Evolutionary conservation across 2,888 invertebrate species (phyloP).

Genomic region (Marasmarcha lunaedactyla): DNA sequence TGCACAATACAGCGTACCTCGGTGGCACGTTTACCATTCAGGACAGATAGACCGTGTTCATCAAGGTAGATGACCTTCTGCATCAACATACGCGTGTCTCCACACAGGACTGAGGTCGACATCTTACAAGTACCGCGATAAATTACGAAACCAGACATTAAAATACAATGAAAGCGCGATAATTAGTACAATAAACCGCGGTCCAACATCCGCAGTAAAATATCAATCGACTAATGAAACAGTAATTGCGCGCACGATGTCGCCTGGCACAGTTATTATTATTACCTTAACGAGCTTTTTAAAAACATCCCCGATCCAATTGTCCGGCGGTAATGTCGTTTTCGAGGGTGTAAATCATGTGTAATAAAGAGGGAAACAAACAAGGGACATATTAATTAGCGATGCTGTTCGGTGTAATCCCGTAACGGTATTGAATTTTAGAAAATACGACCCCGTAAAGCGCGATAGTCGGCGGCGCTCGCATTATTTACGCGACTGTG

Average conservation of each 20-base stretch:
- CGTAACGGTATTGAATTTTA: conserved; percentile 41
- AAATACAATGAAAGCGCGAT: no score
- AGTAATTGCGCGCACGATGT: conserved; percentile 17
- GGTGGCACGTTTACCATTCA: no score
- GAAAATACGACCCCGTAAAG: conserved; percentile 30
- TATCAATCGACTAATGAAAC: no score
- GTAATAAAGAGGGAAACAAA: conserved; percentile 54
- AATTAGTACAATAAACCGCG: no score
- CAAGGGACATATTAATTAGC: conserved; percentile 49
- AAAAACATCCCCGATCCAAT: conserved; percentile 53
- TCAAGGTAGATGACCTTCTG: no score
- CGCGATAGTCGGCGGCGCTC: conserved; percentile 7
- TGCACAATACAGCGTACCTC: no score
- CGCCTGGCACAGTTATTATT: conserved; percentile 31
- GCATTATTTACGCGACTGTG: conserved; percentile 1
- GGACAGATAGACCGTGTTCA: no score
- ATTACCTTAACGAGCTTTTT: conserved; percentile 38
- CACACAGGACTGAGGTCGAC: no score
- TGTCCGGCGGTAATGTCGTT: conserved; percentile 48
- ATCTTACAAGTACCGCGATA: no score
- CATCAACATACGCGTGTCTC: no score
- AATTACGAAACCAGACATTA: no score
- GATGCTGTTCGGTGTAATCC: conserved; percentile 15
- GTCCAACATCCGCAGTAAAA: no score
- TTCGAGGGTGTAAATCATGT: conserved; percentile 49